A percentile compares a stretch with the other conserved stretches of the same genome.
Evolutionary conservation across 2,888 invertebrate genomes (phyloP).

Genomic region (Ophioninae sp.): DNA sequence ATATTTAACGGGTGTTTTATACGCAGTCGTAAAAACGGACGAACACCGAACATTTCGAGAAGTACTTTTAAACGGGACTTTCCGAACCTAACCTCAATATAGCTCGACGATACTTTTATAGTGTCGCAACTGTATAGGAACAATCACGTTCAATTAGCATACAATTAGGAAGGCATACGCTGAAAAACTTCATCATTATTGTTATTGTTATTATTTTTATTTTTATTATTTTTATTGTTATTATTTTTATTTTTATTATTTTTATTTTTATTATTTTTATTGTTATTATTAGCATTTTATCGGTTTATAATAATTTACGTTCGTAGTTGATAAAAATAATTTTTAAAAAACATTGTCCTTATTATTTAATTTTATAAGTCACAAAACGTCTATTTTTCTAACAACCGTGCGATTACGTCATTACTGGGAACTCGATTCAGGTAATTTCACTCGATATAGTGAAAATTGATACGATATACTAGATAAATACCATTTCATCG

Average conservation of each 20-base stretch:
- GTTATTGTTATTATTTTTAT: not conserved
- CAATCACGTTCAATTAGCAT: slow-evolving; percentile 6
- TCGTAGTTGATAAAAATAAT: not conserved
- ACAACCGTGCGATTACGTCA: not conserved
- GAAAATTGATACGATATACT: not conserved
- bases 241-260: not conserved
- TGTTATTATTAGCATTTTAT: not conserved
- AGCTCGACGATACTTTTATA: not conserved
- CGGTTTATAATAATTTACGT: not conserved
- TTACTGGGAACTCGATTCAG: not conserved
- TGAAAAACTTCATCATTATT: not conserved
- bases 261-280: not conserved
- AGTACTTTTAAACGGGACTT: not conserved
- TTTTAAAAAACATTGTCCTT: not conserved
- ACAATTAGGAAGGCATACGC: not conserved
- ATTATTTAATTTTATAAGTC: not conserved
- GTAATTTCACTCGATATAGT: not conserved
- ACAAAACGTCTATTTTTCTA: not conserved
- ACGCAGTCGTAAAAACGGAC: not conserved
- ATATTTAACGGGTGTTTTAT: slow-evolving; percentile 1
- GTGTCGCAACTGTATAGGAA: no score
- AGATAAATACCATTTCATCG: no score
- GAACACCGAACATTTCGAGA: not conserved
- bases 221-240: not conserved
- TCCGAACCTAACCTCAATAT: not conserved